A percentile compares a stretch with the other conserved stretches of the same genome.
These are phyloP conservation scores for Rhadina sibilatrix DNA, from an alignment of 2,113 vertebrate species.

Conservation along the genomic window DNA sequence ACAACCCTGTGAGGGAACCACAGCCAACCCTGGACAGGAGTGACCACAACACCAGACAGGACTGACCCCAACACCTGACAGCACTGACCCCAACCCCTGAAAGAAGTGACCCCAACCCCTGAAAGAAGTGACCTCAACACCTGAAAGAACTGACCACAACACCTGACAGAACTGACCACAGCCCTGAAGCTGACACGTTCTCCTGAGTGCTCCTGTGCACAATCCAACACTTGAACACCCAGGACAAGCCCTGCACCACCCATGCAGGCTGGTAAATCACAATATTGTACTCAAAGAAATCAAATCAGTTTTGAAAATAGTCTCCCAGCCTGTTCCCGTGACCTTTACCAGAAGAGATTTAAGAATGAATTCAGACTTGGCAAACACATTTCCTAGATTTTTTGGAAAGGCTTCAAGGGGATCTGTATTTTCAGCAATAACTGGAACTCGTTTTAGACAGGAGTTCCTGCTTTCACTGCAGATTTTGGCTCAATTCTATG, in stretches of 20 bases:
- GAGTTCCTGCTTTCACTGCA: background rate
- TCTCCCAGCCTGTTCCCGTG: background rate
- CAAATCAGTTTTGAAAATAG: background rate
- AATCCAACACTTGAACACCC: background rate
- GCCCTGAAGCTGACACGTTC: background rate
- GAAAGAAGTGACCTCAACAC: rapidly evolving
- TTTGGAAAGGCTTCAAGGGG: background rate
- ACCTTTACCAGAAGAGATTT: background rate
- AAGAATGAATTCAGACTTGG: background rate
- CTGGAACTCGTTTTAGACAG: background rate
- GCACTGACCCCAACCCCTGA: background rate
- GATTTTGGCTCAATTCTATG: background rate
- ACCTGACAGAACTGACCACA: background rate
- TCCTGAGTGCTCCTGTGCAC: background rate
- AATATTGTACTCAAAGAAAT: background rate
- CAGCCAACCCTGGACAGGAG: background rate
- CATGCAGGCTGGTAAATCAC: background rate
- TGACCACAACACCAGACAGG: rapidly evolving
- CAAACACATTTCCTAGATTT: background rate
- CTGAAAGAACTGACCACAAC: rapidly evolving
- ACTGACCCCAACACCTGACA: background rate
- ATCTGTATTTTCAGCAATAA: background rate
- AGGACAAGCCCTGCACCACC: background rate
- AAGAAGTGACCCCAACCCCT: rapidly evolving
- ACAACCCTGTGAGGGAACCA: background rate